phyloP scores from a whole-genome alignment of 2,797 vertebrate species.

The Tragopan temminckii region DNA sequence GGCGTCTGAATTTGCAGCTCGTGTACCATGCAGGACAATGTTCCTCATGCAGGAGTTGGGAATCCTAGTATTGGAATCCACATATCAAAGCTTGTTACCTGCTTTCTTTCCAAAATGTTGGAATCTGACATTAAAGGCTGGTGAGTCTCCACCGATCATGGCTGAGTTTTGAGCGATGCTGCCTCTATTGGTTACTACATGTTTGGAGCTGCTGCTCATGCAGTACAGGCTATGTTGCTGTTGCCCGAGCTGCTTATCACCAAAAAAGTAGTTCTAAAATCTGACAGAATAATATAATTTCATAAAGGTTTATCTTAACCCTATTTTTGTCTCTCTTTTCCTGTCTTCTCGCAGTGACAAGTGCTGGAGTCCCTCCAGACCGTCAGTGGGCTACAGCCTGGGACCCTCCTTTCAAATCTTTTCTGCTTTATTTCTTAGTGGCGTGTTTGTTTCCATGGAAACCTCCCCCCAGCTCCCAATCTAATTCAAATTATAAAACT shows the following conservation, averaged over 20 bases:
- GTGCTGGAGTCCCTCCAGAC: conserved; percentile 30
- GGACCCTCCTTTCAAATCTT: conserved; percentile 43
- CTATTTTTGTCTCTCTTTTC: background rate
- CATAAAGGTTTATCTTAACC: background rate
- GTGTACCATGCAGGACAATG: rapidly evolving
- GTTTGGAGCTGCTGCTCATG: background rate
- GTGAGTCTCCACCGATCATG: rapidly evolving
- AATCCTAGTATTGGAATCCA: background rate
- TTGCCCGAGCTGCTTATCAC: background rate
- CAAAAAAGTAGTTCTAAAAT: background rate
- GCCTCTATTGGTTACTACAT: rapidly evolving
- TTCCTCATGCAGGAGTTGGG: rapidly evolving
- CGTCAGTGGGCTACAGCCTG: conserved; percentile 29
- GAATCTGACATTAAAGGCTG: background rate
- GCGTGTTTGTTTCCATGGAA: conserved; percentile 60
- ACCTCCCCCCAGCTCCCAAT: background rate
- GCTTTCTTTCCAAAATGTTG: background rate
- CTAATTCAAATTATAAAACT: background rate
- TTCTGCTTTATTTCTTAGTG: conserved; percentile 44
- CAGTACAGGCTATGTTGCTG: background rate
- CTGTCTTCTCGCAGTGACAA: background rate
- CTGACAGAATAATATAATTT: background rate
- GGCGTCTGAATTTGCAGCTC: background rate
- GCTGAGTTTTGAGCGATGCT: background rate
- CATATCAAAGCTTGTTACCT: background rate